Evolutionary conservation across 2,113 vertebrate genomes (phyloP).

Genomic region (Xiphias gladius): DNA sequence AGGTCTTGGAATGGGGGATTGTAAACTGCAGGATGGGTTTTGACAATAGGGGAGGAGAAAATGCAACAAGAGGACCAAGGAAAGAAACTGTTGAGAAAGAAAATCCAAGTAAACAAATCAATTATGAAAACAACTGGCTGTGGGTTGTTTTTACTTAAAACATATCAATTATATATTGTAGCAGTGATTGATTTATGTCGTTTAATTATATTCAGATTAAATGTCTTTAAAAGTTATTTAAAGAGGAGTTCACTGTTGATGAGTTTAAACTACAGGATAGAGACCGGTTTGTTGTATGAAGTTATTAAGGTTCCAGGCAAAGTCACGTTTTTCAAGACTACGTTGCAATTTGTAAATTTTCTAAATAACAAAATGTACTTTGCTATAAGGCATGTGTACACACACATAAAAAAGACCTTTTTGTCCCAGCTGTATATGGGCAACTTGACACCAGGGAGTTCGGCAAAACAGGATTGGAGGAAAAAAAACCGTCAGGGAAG

Average conservation of each 20-base stretch:
- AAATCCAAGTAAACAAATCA: constrained; percentile 18
- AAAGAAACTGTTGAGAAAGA: neutral
- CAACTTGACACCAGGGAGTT: constrained; percentile 40
- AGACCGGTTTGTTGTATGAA: constrained; percentile 2
- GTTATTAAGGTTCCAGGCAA: neutral
- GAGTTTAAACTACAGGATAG: neutral
- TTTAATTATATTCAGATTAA: neutral
- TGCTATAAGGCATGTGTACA: neutral
- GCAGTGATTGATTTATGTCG: neutral
- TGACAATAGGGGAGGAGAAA: constrained; percentile 22
- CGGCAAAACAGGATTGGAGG: constrained; percentile 10
- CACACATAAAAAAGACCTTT: neutral
- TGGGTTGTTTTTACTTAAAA: constrained; percentile 2
- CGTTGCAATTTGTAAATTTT: too few relatives aligned
- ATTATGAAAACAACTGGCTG: neutral
- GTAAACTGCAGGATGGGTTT: constrained; percentile 18
- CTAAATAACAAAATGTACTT: too few relatives aligned
- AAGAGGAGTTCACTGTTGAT: neutral
- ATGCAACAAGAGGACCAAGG: neutral
- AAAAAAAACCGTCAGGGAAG: neutral
- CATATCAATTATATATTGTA: neutral
- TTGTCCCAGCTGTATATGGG: constrained; percentile 23
- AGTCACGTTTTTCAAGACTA: too few relatives aligned
- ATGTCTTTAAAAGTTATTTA: neutral
- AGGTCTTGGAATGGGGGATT: constrained; percentile 17